These are phyloP conservation scores for Lycocorax pyrrhopterus DNA, from an alignment of 2,113 vertebrate genomes.

Conservation along the genomic window DNA sequence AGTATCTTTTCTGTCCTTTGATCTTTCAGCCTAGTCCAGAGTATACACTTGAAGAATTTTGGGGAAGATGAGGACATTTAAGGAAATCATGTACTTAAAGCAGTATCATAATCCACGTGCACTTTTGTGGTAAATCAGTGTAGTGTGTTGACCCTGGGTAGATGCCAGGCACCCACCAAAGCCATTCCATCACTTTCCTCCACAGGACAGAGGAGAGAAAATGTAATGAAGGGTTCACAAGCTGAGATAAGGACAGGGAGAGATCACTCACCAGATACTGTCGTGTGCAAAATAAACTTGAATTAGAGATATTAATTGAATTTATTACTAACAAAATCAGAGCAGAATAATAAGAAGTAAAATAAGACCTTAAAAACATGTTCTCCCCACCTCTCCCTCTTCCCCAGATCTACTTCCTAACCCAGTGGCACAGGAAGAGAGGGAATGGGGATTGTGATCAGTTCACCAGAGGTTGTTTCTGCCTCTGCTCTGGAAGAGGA, in stretches of 20 bases:
- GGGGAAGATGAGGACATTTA: background rate
- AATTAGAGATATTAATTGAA: background rate
- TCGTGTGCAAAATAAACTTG: background rate
- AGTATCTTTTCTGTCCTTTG: background rate
- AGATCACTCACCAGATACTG: rapidly evolving
- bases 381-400: background rate
- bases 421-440: background rate
- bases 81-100: background rate
- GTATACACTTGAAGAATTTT: background rate
- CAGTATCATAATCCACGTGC: background rate
- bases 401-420: background rate
- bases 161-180: background rate
- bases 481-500: rapidly evolving
- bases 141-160: background rate
- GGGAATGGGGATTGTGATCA: background rate
- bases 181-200: background rate
- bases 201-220: background rate
- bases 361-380: background rate
- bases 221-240: background rate
- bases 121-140: background rate
- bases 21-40: background rate
- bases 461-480: background rate
- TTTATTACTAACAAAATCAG: background rate
- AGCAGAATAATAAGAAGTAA: background rate
- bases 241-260: background rate